Percentiles rank a stretch among this genome's conserved stretches.
Conservation (phyloP, 2,888 invertebrate genomes). For the Oscheius sp. region DNA sequence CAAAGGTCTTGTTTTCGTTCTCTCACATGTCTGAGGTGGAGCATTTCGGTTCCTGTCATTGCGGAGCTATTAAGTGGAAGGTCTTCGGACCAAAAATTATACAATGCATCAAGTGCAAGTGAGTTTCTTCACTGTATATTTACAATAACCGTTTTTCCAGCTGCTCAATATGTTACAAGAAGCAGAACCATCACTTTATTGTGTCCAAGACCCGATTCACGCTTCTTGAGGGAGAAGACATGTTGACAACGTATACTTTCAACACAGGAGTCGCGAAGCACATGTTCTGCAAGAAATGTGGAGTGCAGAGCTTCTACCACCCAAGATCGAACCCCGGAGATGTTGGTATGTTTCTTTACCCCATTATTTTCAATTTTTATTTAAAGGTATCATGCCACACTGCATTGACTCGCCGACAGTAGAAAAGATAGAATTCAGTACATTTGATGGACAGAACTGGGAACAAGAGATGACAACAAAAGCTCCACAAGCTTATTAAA, state of each 20-base stretch:
- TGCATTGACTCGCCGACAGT: conserved; percentile 63
- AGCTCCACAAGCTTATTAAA: conserved; percentile 49
- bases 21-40: conserved; percentile 37
- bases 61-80: conserved; percentile 60
- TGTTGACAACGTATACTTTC: conserved; percentile 58
- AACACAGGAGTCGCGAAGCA: conserved; percentile 60
- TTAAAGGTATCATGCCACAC: conserved; percentile 63
- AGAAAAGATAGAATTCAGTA: conserved; percentile 45
- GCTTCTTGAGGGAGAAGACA: conserved; percentile 60
- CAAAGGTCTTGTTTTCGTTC: not conserved
- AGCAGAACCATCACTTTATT: conserved; percentile 76
- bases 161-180: conserved; percentile 77
- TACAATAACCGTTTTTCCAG: conserved; percentile 67
- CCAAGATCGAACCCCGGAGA: conserved; percentile 77
- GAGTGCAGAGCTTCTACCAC: conserved; percentile 77
- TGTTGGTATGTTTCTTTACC: conserved; percentile 74
- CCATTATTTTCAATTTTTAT: not conserved
- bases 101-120: conserved; percentile 61
- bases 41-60: conserved; percentile 63
- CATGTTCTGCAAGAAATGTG: conserved; percentile 74
- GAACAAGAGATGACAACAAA: conserved; percentile 49
- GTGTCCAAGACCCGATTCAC: conserved; percentile 75
- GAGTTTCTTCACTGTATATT: conserved; percentile 26
- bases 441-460: conserved; percentile 59
- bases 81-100: conserved; percentile 53